Conservation (phyloP, 2,113 vertebrate genomes). For the Myotis brandtii region DNA sequence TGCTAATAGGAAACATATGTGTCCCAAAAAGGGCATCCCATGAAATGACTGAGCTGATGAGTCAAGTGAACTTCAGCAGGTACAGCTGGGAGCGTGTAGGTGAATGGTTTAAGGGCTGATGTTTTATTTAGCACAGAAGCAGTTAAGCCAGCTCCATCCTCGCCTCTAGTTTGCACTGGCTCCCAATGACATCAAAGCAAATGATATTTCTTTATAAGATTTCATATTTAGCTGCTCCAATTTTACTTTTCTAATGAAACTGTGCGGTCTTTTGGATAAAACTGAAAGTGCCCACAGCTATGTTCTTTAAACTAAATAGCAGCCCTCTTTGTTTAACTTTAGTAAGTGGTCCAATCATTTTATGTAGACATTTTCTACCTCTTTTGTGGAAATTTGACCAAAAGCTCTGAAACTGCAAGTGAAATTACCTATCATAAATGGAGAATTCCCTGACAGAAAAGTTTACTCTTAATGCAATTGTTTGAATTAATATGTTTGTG, state of each 20-base stretch:
- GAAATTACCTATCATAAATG: conserved; percentile 19
- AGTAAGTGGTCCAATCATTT: neutral
- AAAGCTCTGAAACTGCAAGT: neutral
- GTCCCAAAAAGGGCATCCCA: neutral
- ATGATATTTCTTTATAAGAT: conserved; percentile 23
- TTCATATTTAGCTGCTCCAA: conserved; percentile 57
- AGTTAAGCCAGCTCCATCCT: neutral
- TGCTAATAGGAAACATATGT: conserved; percentile 61
- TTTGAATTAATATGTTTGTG: conserved; percentile 13
- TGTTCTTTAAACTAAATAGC: neutral
- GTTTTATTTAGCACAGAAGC: conserved; percentile 19
- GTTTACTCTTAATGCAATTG: neutral
- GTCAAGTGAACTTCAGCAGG: neutral
- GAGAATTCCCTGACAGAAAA: neutral
- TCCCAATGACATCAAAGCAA: conserved; percentile 39
- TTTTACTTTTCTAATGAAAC: conserved; percentile 66
- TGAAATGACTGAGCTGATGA: conserved; percentile 53
- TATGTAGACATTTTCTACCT: neutral
- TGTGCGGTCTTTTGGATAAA: conserved; percentile 4
- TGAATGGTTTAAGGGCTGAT: neutral
- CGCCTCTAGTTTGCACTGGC: neutral
- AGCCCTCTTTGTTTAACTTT: conserved; percentile 30
- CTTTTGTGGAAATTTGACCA: conserved; percentile 19
- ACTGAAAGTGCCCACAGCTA: neutral
- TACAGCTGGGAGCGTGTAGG: neutral